Percentiles rank a stretch among this genome's conserved stretches.
Conservation (phyloP, 2,888 invertebrate genomes). For the Volucella zonaria region DNA sequence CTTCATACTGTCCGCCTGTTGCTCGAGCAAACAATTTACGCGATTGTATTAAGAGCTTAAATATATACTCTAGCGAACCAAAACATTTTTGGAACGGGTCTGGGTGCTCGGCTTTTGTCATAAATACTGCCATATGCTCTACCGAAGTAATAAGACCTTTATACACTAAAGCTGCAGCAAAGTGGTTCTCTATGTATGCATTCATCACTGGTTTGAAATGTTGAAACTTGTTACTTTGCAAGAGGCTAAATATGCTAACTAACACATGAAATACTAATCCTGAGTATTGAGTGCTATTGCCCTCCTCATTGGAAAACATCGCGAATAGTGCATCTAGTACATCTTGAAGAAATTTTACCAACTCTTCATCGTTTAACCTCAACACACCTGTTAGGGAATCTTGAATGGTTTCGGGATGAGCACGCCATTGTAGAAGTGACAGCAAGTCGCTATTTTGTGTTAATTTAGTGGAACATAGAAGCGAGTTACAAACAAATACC, state of each 20-base stretch:
- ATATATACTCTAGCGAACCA: conserved; percentile 94
- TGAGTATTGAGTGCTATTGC: conserved; percentile 93
- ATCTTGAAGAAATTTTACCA: conserved; percentile 97
- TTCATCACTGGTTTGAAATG: conserved; percentile 97
- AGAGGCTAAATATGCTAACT: conserved; percentile 94
- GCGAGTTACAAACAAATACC: conserved; percentile 90
- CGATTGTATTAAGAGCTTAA: conserved; percentile 95
- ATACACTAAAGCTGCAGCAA: conserved; percentile 96
- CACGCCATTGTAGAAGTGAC: conserved; percentile 95
- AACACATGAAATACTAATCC: conserved; percentile 96
- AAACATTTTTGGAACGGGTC: conserved; percentile 95
- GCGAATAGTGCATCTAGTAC: conserved; percentile 96
- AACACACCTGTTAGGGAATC: conserved; percentile 92
- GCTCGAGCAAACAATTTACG: conserved; percentile 92
- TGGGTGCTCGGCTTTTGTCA: conserved; percentile 92
- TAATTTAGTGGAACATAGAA: conserved; percentile 97
- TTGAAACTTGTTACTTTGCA: conserved; percentile 95
- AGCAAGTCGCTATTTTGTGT: conserved; percentile 97
- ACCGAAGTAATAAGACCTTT: conserved; percentile 95
- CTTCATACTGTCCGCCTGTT: conserved; percentile 94
- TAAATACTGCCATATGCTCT: conserved; percentile 94
- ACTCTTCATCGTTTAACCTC: conserved; percentile 92
- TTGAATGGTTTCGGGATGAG: conserved; percentile 92
- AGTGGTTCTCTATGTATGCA: conserved; percentile 96
- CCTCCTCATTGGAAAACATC: conserved; percentile 96